Evolutionary conservation across 2,888 invertebrate species (phyloP).

Genomic region (Drosophila sordidula): DNA sequence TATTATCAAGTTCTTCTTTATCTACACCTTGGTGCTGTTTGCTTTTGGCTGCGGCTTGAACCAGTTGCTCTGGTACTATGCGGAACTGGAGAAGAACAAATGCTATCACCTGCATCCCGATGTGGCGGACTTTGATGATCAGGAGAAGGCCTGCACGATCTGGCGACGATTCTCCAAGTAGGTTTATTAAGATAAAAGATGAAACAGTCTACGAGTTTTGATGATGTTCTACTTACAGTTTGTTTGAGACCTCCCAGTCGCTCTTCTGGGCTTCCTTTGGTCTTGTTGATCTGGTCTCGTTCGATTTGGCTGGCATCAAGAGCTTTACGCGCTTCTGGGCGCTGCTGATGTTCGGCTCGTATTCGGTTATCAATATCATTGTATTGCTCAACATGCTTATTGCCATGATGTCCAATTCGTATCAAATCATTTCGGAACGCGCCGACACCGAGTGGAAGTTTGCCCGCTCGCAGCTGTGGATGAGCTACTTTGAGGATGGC

Average conservation of each 20-base stretch:
- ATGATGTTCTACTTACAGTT: conserved; percentile 86
- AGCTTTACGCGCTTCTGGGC: conserved; percentile 98
- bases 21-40: conserved; percentile 95
- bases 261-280: conserved; percentile 99
- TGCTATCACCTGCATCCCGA: conserved; percentile 91
- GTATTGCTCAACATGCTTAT: conserved; percentile 98
- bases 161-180: conserved; percentile 96
- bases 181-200: conserved; percentile 50
- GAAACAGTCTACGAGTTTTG: background rate
- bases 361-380: conserved; percentile 98
- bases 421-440: conserved; percentile 98
- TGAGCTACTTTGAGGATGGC: conserved; percentile 97
- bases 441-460: conserved; percentile 99
- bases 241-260: conserved; percentile 99
- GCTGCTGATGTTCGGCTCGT: conserved; percentile 98
- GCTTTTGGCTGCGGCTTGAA: conserved; percentile 98
- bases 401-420: conserved; percentile 99
- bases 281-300: conserved; percentile 96
- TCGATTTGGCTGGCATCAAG: conserved; percentile 97
- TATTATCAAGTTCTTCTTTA: conserved; percentile 98
- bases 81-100: conserved; percentile 94
- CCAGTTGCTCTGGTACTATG: conserved; percentile 96
- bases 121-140: conserved; percentile 92
- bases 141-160: conserved; percentile 92
- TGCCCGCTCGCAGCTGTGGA: conserved; percentile 97